Conservation (phyloP, 2,888 invertebrate genomes). For the Caradrina kadenii region DNA sequence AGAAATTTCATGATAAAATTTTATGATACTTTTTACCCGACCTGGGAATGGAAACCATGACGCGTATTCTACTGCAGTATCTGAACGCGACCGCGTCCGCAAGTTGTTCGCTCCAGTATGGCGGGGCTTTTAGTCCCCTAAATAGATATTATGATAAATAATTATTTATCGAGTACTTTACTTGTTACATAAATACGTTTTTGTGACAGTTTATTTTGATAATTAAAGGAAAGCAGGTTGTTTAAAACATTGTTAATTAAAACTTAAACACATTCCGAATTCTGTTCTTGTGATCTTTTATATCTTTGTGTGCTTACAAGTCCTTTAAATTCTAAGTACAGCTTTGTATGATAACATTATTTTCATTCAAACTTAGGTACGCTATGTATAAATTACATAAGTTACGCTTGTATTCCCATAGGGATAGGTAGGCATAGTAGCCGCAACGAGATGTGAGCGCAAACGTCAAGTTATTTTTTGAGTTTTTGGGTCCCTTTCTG, state of each 20-base stretch:
- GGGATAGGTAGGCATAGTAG: too few species aligned
- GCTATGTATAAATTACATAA: constrained; percentile 1
- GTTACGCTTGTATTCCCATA: not conserved
- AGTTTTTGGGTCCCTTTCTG: too few species aligned
- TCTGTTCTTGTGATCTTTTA: constrained; percentile 15
- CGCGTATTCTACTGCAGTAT: too few species aligned
- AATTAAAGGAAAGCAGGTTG: not conserved
- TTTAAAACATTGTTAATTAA: constrained; percentile 35
- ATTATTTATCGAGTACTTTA: constrained; percentile 15
- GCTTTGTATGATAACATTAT: constrained; percentile 12
- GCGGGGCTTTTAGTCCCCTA: too few species aligned
- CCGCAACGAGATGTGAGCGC: too few species aligned
- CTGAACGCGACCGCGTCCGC: too few species aligned
- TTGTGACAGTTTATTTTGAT: constrained; percentile 21
- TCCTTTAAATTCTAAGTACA: constrained; percentile 7
- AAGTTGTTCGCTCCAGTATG: too few species aligned
- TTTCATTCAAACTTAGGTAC: constrained; percentile 10
- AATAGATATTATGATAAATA: not conserved
- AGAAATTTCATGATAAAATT: too few species aligned
- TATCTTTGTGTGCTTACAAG: constrained; percentile 7
- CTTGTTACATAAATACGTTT: constrained; percentile 11
- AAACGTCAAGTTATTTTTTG: too few species aligned
- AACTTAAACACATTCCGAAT: constrained; percentile 20
- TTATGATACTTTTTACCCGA: too few species aligned
- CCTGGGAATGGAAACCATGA: too few species aligned